Percentiles rank a stretch among this genome's conserved stretches.
phyloP scores from a whole-genome alignment of 2,797 vertebrate species.

The Acomys russatus region DNA sequence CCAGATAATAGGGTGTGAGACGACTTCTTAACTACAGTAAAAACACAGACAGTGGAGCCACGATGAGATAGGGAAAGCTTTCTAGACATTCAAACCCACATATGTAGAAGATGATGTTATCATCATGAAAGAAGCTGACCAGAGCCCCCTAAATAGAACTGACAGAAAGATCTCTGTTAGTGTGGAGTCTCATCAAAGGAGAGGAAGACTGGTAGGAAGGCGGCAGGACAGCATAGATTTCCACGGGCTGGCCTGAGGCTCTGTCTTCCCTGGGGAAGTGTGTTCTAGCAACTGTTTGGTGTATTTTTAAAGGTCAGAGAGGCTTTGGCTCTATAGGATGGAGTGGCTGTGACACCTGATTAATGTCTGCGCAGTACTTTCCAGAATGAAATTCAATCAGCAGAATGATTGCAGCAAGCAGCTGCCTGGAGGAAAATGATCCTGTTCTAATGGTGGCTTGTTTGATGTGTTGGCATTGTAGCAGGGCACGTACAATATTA shows the following conservation, averaged over 20 bases:
- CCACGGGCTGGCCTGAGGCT: slow-evolving; percentile 32
- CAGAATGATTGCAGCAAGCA: slow-evolving; percentile 85
- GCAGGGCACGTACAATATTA: slow-evolving; percentile 78
- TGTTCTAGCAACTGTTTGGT: slow-evolving; percentile 83
- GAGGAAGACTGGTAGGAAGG: background rate
- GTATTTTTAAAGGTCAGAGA: slow-evolving; percentile 84
- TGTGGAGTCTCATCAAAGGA: slow-evolving; percentile 24
- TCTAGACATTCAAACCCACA: slow-evolving; percentile 56
- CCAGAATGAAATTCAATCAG: slow-evolving; percentile 86
- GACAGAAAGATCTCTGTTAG: slow-evolving; percentile 41
- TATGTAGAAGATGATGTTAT: background rate
- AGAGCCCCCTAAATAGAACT: slow-evolving; percentile 1
- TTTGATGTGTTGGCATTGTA: slow-evolving; percentile 83
- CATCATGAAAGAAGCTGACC: background rate
- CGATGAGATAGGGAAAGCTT: slow-evolving; percentile 40
- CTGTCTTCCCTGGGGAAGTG: slow-evolving; percentile 67
- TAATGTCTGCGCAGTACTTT: slow-evolving; percentile 83
- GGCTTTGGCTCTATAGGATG: slow-evolving; percentile 84
- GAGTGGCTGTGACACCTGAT: slow-evolving; percentile 82
- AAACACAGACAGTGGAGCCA: slow-evolving; percentile 26
- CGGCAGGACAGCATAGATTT: background rate
- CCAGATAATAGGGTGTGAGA: background rate
- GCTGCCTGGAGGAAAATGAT: slow-evolving; percentile 84
- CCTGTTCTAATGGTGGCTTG: slow-evolving; percentile 82
- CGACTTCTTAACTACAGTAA: background rate